Evolutionary conservation across 2,113 vertebrate genomes (phyloP), one percentile per base, ranked within the genome.

Genomic region (Scortum barcoo): DNA sequence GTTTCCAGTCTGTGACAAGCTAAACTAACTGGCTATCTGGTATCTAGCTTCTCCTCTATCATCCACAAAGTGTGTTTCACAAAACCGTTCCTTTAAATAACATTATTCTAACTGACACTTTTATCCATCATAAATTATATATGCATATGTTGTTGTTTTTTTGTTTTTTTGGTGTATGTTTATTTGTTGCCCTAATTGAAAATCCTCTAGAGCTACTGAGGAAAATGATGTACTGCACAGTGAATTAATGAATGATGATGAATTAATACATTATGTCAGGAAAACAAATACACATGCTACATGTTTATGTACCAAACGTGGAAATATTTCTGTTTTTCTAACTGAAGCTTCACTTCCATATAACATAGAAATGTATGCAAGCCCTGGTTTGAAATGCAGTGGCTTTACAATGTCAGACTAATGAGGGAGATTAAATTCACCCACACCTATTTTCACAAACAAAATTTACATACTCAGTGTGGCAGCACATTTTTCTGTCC

Each of bases 381-480:
- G 16, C 48, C n/a, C 19, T 17, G 19, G 16, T 67, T 68, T 50
- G 51, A 61, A 44, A 73, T 56, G 44, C 33, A 76, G 38, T 16
- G 72, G 48, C 24, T 50, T 33, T 48, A 1, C 20, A 70, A 75
- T 24, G 50, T 20, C 2, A 9, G 50, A 36, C 56, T 57, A 26
- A 78, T 69, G 42, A 57, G 5, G 40, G 22, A 70, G 50, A 69
- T 53, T 56, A 60, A 66, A 86, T 63, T 42, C 44, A 60, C 38
- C 65, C 24, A 17, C 46, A 73, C 22, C 50, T 53, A 53, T 68
- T 73, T 78, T 56, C 61, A 67, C 38, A 30, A 73, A 57, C 22
- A 16, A 4, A 53, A 80, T 83, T 46, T 79, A 56, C 75, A 73
- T 77, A 54, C 14, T 51, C 9, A 74, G 26, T 46, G 13, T 65